A percentile compares a stretch with the other conserved stretches of the same genome.
Conservation (phyloP, 2,888 invertebrate genomes). For the Euplexia lucipara region DNA sequence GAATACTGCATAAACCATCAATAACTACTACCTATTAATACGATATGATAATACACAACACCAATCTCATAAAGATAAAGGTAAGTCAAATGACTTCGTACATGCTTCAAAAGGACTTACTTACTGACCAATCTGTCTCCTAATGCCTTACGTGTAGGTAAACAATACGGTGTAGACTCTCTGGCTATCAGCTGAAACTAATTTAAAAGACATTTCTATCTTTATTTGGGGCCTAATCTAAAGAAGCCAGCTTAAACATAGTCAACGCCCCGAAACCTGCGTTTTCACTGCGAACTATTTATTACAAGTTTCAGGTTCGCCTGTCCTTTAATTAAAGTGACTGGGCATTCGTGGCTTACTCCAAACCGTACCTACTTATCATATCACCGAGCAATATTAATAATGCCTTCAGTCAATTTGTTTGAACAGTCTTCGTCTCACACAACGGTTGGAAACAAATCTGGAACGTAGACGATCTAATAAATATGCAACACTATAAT, state of each 20-base stretch:
- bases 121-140: conserved; percentile 14
- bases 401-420: conserved; percentile 27
- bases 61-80: conserved; percentile 12
- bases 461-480: conserved; percentile 7
- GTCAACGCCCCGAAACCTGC: neutral
- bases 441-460: conserved; percentile 17
- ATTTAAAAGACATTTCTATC: neutral
- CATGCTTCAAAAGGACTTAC: conserved; percentile 35
- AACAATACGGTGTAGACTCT: neutral
- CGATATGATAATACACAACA: conserved; percentile 41
- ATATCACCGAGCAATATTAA: conserved; percentile 22
- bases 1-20: conserved; percentile 19
- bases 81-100: conserved; percentile 41
- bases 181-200: neutral
- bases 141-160: neutral
- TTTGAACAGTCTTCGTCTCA: conserved; percentile 52
- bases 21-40: conserved; percentile 23
- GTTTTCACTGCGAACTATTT: neutral
- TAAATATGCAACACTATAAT: neutral
- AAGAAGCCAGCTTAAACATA: conserved; percentile 12
- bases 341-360: neutral
- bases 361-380: conserved; percentile 11
- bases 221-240: neutral
- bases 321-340: neutral
- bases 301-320: conserved; percentile 8